Evolutionary conservation across 2,797 vertebrate genomes (phyloP).

Genomic region (Chiloscyllium punctatum): DNA sequence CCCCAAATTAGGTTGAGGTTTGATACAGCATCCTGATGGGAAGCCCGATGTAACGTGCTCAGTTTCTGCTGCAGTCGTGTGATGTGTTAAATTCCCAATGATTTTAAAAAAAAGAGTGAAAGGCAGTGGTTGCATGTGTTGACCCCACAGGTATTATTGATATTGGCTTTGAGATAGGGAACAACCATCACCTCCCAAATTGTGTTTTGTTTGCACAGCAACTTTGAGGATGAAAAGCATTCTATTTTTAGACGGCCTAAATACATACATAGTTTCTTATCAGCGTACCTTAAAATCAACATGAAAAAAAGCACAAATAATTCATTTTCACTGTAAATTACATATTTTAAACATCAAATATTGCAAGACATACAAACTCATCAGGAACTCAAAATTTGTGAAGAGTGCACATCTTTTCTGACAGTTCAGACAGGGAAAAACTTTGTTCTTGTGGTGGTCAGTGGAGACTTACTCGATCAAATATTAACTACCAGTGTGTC

Average conservation of each 20-base stretch:
- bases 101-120: constrained; percentile 26
- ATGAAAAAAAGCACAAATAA: background rate
- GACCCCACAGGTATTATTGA: too few species aligned
- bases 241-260: too few species aligned
- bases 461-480: too few species aligned
- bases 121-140: too few species aligned
- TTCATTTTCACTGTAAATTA: background rate
- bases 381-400: background rate
- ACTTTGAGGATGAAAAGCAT: too few species aligned
- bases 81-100: background rate
- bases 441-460: too few species aligned
- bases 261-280: background rate
- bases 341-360: background rate
- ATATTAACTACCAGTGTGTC: too few species aligned
- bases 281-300: constrained; percentile 11
- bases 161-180: too few species aligned
- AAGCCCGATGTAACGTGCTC: background rate
- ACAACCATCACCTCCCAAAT: too few species aligned
- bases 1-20: background rate
- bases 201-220: too few species aligned
- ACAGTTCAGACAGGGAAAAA: too few species aligned
- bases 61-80: background rate
- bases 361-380: background rate
- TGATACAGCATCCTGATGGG: background rate
- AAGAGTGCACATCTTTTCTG: too few species aligned